These are phyloP conservation scores for Ashinkailepas kermadecensis DNA, from an alignment of 2,888 invertebrate genomes.

Conservation along the genomic window DNA sequence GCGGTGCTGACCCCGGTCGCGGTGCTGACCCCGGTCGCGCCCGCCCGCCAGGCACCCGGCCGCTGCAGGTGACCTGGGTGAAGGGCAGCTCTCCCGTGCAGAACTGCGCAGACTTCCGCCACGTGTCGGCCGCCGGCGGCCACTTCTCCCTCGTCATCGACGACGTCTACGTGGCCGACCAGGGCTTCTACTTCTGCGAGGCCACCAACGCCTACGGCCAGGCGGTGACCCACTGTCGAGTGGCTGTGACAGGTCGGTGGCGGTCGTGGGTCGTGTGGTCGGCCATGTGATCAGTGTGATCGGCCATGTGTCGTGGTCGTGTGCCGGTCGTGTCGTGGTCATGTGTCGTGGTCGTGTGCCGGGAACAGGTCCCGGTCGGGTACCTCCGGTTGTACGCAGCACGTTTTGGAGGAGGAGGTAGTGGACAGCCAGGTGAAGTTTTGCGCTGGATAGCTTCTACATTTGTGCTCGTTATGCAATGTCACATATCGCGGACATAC, in stretches of 20 bases:
- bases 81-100: slow-evolving; percentile 56
- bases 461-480: too few relatives aligned
- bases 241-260: slow-evolving; percentile 48
- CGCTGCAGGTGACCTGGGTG: slow-evolving; percentile 58
- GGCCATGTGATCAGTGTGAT: not conserved
- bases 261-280: slow-evolving; percentile 24
- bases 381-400: too few relatives aligned
- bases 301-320: too few relatives aligned
- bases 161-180: slow-evolving; percentile 56
- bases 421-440: too few relatives aligned
- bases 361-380: too few relatives aligned
- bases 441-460: too few relatives aligned
- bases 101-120: slow-evolving; percentile 53
- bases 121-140: slow-evolving; percentile 52
- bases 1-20: too few relatives aligned
- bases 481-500: too few relatives aligned
- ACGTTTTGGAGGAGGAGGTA: too few relatives aligned
- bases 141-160: slow-evolving; percentile 51
- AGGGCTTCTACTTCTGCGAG: slow-evolving; percentile 59
- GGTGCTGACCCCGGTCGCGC: too few relatives aligned
- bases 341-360: too few relatives aligned
- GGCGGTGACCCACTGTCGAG: slow-evolving; percentile 48
- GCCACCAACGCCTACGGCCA: slow-evolving; percentile 56
- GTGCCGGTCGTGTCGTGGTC: too few relatives aligned
- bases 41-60: slow-evolving; percentile 35